A percentile compares a stretch with the other conserved stretches of the same genome.
Evolutionary conservation across 2,797 vertebrate genomes (phyloP).

Genomic region (Anniella stebbinsi): DNA sequence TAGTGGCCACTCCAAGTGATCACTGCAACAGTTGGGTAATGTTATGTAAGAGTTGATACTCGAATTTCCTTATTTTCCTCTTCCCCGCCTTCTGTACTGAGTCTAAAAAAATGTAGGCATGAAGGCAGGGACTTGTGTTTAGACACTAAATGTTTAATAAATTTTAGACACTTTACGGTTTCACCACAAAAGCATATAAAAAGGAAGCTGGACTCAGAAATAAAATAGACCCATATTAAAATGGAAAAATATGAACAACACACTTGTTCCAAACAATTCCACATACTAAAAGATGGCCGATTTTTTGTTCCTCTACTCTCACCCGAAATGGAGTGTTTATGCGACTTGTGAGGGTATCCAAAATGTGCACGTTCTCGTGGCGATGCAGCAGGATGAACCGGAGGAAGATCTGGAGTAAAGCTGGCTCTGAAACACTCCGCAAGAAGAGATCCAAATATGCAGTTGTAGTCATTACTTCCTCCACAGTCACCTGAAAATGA

Average conservation of each 20-base stretch:
- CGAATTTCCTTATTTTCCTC: neutral
- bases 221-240: neutral
- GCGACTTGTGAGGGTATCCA: conserved; percentile 95
- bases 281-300: neutral
- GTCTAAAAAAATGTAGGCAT: neutral
- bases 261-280: neutral
- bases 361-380: conserved; percentile 93
- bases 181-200: neutral
- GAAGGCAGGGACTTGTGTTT: neutral
- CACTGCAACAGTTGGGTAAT: neutral
- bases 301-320: conserved; percentile 46
- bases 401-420: conserved; percentile 94
- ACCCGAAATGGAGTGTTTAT: conserved; percentile 98
- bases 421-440: conserved; percentile 91
- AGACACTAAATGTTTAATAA: neutral
- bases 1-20: neutral
- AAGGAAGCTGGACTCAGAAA: neutral
- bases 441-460: conserved; percentile 97
- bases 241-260: neutral
- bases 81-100: neutral
- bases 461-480: conserved; percentile 98
- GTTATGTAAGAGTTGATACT: neutral
- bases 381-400: conserved; percentile 93
- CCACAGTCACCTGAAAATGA: conserved; percentile 87
- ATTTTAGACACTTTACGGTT: neutral